These are phyloP conservation scores for Melieria omissa DNA, from an alignment of 2,888 invertebrate genomes.

Conservation along the genomic window DNA sequence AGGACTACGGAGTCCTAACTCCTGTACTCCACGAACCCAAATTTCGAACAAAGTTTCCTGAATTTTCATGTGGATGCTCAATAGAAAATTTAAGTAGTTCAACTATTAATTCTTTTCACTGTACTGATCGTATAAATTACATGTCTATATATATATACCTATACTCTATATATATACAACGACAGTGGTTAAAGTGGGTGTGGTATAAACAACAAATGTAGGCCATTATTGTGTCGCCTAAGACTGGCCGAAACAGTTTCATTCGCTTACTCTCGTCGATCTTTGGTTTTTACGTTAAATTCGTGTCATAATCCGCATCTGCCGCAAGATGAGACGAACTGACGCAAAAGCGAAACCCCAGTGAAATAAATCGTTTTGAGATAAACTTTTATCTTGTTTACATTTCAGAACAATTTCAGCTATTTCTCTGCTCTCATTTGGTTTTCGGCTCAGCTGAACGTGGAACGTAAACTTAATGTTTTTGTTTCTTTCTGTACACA, in stretches of 20 bases:
- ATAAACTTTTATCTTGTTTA: slow-evolving; percentile 34
- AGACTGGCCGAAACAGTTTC: not conserved
- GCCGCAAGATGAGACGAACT: not conserved
- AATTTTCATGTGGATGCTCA: too few species aligned
- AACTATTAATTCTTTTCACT: too few species aligned
- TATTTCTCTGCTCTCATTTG: not conserved
- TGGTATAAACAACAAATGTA: too few species aligned
- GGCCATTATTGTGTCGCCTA: not conserved
- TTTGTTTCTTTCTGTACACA: not conserved
- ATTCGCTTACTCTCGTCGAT: not conserved
- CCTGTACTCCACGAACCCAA: too few species aligned
- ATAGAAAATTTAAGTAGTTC: too few species aligned
- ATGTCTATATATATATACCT: too few species aligned
- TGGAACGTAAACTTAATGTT: not conserved
- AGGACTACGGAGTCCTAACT: too few species aligned
- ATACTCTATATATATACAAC: too few species aligned
- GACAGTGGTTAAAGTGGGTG: too few species aligned
- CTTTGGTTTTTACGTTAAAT: slow-evolving; percentile 10
- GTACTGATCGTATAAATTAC: too few species aligned
- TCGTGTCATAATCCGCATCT: slow-evolving; percentile 23
- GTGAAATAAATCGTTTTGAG: slow-evolving; percentile 29
- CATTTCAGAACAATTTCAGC: slow-evolving; percentile 7
- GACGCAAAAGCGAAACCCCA: slow-evolving; percentile 6
- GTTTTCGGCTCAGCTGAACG: not conserved
- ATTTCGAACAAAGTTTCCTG: too few species aligned